A percentile compares a stretch with the other conserved stretches of the same genome.
Conservation (phyloP, 2,797 vertebrate species). For the Morelia viridis region DNA sequence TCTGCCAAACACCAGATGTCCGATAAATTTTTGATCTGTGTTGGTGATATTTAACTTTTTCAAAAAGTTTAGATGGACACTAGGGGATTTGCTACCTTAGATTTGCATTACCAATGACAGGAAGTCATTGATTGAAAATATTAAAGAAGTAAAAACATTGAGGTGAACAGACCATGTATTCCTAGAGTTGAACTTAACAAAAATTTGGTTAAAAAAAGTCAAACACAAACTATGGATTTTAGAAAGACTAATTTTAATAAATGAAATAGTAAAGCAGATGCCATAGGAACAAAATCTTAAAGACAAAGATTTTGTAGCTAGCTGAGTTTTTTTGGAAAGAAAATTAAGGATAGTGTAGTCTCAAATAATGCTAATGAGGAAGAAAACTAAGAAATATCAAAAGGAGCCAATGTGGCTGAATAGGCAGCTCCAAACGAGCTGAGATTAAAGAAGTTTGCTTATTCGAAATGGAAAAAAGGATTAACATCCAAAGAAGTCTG, state of each 20-base stretch:
- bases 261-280: not conserved
- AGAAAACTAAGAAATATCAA: too few species aligned
- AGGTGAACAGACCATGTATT: not conserved
- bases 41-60: not conserved
- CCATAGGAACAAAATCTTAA: not conserved
- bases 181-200: not conserved
- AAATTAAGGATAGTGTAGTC: not conserved
- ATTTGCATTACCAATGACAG: not conserved
- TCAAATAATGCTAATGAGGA: not conserved
- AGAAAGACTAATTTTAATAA: not conserved
- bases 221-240: not conserved
- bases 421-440: not conserved
- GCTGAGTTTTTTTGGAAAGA: not conserved
- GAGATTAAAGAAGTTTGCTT: not conserved
- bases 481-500: not conserved
- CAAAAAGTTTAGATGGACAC: not conserved
- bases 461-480: not conserved
- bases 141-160: not conserved
- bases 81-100: not conserved
- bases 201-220: not conserved
- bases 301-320: not conserved
- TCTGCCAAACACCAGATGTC: not conserved
- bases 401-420: not conserved
- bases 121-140: not conserved
- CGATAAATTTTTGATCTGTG: not conserved